A percentile compares a stretch with the other conserved stretches of the same genome.
phyloP scores from a whole-genome alignment of 2,888 invertebrate genomes.

The Augochlorella aurata region DNA sequence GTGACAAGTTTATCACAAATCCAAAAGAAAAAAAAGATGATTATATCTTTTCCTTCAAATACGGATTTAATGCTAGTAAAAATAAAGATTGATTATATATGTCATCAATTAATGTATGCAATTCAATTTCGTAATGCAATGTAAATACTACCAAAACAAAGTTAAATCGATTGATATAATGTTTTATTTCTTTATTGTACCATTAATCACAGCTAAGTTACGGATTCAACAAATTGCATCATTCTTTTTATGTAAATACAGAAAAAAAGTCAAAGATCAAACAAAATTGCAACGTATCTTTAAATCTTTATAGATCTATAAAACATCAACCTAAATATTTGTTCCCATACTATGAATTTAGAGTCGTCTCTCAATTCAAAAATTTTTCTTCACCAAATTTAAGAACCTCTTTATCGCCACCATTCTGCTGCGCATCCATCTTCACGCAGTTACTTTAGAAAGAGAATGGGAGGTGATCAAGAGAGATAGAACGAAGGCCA shows the following conservation, averaged over 20 bases:
- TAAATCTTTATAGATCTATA: background rate
- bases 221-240: background rate
- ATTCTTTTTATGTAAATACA: background rate
- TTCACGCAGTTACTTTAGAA: no score
- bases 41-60: background rate
- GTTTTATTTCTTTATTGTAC: background rate
- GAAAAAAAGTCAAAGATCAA: background rate
- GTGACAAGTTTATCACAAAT: background rate
- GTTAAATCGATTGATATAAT: background rate
- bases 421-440: no score
- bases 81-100: background rate
- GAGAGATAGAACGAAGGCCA: no score
- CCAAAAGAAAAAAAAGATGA: background rate
- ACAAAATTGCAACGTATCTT: background rate
- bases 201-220: background rate
- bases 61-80: background rate
- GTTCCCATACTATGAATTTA: background rate
- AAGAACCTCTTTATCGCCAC: no score
- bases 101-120: background rate
- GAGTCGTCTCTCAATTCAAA: no score
- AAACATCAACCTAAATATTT: background rate
- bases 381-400: no score
- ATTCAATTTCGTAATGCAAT: background rate
- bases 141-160: background rate
- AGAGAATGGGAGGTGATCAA: no score